Evolutionary conservation across 92 coral and sea anemone species (phyloP).

Genomic region (Hydrozoanthus gracilis): DNA sequence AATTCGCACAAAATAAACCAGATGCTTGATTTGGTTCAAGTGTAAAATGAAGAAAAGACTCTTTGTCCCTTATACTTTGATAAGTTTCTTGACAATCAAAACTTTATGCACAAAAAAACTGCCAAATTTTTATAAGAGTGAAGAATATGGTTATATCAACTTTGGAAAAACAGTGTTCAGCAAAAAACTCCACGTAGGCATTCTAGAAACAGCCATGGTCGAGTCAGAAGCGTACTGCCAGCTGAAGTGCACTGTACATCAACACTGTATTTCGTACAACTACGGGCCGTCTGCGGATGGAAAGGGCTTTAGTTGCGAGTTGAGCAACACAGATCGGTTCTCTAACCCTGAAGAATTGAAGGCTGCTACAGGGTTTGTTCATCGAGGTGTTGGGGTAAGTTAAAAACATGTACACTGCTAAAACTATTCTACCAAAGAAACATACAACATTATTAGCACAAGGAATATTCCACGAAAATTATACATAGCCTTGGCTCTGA

Average conservation of each 20-base stretch:
- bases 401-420: too few species aligned
- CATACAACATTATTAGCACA: too few species aligned
- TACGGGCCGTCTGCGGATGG: not conserved
- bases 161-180: not conserved
- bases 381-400: constrained; percentile 3
- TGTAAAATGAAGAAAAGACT: not conserved
- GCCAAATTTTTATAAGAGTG: not conserved
- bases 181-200: not conserved
- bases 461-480: too few species aligned
- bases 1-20: too few species aligned
- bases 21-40: too few species aligned
- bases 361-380: not conserved
- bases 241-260: not conserved
- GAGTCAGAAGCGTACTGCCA: not conserved
- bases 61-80: not conserved
- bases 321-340: not conserved
- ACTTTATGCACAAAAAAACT: not conserved
- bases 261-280: not conserved
- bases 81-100: not conserved
- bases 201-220: not conserved
- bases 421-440: too few species aligned
- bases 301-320: not conserved
- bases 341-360: not conserved
- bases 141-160: not conserved
- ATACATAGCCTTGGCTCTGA: too few species aligned